Evolutionary conservation across 2,797 vertebrate genomes (phyloP).

Genomic region (Naso thynnoides): DNA sequence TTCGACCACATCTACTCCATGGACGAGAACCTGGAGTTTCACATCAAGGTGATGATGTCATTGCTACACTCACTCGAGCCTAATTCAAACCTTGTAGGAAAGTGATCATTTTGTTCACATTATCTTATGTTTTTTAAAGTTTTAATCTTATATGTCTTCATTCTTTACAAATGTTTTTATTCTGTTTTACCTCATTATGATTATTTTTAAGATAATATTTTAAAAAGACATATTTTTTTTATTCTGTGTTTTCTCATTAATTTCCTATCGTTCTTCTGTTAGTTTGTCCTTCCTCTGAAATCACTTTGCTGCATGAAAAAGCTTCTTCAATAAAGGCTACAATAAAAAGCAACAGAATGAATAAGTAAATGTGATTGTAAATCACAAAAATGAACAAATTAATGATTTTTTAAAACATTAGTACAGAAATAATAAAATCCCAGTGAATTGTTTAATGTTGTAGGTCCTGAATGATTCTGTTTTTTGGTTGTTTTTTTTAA

Average conservation of each 20-base stretch:
- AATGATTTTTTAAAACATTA: background rate
- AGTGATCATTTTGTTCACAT: no score
- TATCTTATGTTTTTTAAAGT: background rate
- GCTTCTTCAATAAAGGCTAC: no score
- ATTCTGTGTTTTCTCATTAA: background rate
- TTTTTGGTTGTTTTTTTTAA: background rate
- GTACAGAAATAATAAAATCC: no score
- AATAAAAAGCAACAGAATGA: background rate
- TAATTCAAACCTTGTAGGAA: background rate
- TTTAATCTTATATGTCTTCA: no score
- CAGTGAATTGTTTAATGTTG: no score
- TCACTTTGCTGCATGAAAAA: background rate
- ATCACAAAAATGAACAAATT: background rate
- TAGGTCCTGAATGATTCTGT: background rate
- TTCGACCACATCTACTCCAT: conserved; percentile 98
- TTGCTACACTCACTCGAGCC: background rate
- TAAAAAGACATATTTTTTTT: no score
- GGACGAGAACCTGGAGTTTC: conserved; percentile 98
- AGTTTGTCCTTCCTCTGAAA: background rate
- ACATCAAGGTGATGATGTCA: conserved; percentile 90
- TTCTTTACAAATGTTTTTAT: no score
- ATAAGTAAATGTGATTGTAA: background rate
- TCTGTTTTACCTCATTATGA: no score
- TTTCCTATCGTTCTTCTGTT: background rate
- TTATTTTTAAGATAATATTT: no score